Percentiles rank a stretch among this genome's conserved stretches.
Conservation (phyloP, 2,797 vertebrate genomes). For the Epinephelus awoara region DNA sequence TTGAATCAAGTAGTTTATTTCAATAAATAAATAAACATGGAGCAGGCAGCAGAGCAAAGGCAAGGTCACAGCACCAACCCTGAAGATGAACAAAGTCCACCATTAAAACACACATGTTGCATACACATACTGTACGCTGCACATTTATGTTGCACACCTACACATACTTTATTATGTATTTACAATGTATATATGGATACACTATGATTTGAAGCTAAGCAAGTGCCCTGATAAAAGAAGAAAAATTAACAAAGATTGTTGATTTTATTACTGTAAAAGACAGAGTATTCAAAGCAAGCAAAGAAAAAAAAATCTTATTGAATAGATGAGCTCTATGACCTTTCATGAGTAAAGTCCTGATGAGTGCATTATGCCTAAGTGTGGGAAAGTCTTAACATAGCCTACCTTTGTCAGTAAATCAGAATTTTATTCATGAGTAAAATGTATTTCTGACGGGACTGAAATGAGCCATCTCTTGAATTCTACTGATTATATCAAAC, state of each 20-base stretch:
- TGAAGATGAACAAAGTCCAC: slow-evolving; percentile 24
- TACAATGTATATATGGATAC: neutral
- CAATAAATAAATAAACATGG: slow-evolving; percentile 85
- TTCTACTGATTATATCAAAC: no score
- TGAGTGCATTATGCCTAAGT: no score
- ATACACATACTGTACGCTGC: slow-evolving; percentile 8
- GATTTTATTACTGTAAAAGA: neutral
- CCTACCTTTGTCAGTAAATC: no score
- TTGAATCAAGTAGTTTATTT: slow-evolving; percentile 81
- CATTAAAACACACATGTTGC: slow-evolving; percentile 22
- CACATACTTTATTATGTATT: neutral
- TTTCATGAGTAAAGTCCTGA: no score
- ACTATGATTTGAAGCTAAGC: no score
- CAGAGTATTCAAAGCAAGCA: neutral
- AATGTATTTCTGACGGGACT: no score
- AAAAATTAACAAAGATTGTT: neutral
- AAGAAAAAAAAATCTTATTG: neutral
- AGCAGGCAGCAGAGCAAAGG: slow-evolving; percentile 52
- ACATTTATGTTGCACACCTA: neutral
- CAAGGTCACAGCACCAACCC: slow-evolving; percentile 65
- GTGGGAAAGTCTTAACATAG: no score
- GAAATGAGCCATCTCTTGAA: no score
- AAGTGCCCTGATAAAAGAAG: no score
- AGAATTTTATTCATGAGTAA: no score
- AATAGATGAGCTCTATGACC: no score